Percentiles rank a stretch among this genome's conserved stretches.
Evolutionary conservation across 2,888 invertebrate genomes (phyloP).

Genomic region (Drosophila borealis): DNA sequence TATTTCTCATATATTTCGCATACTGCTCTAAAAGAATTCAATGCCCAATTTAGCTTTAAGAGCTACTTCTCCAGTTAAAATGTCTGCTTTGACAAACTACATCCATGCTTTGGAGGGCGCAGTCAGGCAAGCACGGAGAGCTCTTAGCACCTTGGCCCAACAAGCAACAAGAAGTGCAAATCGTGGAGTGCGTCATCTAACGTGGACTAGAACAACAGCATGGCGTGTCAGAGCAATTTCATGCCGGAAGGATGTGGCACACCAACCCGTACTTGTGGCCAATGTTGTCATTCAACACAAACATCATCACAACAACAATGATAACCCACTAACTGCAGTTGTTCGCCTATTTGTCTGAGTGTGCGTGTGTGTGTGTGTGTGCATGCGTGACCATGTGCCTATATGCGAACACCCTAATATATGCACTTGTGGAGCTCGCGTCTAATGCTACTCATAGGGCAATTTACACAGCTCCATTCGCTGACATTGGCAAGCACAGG

Average conservation of each 20-base stretch:
- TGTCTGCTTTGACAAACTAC: background rate
- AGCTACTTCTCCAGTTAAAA: background rate
- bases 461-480: conserved; percentile 50
- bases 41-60: background rate
- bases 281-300: conserved; percentile 33
- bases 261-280: conserved; percentile 61
- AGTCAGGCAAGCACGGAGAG: conserved; percentile 16
- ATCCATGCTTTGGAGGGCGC: conserved; percentile 1
- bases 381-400: background rate
- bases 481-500: conserved; percentile 29
- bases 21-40: background rate
- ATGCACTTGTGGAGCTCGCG: conserved; percentile 46
- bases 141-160: conserved; percentile 34
- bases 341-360: conserved; percentile 25
- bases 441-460: conserved; percentile 42
- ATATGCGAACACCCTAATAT: conserved; percentile 43
- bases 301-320: conserved; percentile 23
- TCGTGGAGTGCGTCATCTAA: background rate
- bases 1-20: background rate
- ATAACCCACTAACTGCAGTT: conserved; percentile 43
- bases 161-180: conserved; percentile 4
- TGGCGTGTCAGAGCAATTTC: conserved; percentile 53
- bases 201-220: conserved; percentile 26
- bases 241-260: conserved; percentile 69
- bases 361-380: conserved; percentile 1